Conservation (phyloP, 2,113 vertebrate genomes). For the Oryzias celebensis region DNA sequence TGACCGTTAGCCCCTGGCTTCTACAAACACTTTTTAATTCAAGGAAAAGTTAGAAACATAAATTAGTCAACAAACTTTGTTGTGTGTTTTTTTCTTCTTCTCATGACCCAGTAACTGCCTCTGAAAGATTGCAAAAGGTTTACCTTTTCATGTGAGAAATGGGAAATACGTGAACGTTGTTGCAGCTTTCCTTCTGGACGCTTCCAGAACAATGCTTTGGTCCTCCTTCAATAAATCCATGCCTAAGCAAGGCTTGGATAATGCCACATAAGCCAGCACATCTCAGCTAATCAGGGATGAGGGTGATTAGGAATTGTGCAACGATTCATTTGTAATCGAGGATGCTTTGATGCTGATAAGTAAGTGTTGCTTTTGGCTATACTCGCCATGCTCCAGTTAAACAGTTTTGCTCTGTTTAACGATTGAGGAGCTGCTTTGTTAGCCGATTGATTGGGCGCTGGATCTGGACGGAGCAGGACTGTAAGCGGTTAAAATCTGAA, state of each 20-base stretch:
- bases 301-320: conserved; percentile 6
- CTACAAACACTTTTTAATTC: too few relatives aligned
- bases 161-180: too few relatives aligned
- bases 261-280: conserved; percentile 25
- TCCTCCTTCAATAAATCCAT: conserved; percentile 16
- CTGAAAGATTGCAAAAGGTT: too few relatives aligned
- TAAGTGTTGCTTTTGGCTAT: not conserved
- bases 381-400: not conserved
- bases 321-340: conserved; percentile 15
- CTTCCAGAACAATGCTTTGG: too few relatives aligned
- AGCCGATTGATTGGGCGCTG: conserved; percentile 11
- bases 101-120: too few relatives aligned
- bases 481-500: conserved; percentile 27
- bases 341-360: not conserved
- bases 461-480: conserved; percentile 2
- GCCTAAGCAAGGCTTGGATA: conserved; percentile 26
- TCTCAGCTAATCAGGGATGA: conserved; percentile 29
- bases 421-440: conserved; percentile 11
- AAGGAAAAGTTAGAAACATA: too few relatives aligned
- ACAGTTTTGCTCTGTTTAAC: not conserved
- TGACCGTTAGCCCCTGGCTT: too few relatives aligned
- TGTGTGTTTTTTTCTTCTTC: too few relatives aligned
- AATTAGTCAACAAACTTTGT: too few relatives aligned
- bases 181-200: too few relatives aligned
- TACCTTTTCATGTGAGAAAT: too few relatives aligned